Percentiles rank a stretch among this genome's conserved stretches.
phyloP scores from a whole-genome alignment of 2,797 vertebrate species.

The Dermochelys coriacea region DNA sequence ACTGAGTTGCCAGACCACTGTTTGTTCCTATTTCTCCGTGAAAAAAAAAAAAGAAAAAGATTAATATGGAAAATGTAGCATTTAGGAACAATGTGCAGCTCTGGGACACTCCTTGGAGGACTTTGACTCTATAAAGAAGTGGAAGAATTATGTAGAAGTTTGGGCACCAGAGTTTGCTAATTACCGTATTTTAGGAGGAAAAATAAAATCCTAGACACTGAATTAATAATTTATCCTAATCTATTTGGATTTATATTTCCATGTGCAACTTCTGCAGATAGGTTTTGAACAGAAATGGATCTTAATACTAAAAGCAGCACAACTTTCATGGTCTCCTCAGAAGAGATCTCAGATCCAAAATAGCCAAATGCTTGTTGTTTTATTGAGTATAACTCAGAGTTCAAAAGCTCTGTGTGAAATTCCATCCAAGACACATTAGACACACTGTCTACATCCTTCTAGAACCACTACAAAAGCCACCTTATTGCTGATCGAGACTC shows the following conservation, averaged over 20 bases:
- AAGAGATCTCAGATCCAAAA: not conserved
- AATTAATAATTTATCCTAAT: not conserved
- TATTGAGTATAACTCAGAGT: not conserved
- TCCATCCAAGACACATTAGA: not conserved
- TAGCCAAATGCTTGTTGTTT: not conserved
- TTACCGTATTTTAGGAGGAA: not conserved
- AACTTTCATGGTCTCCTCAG: not conserved
- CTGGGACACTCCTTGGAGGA: not conserved
- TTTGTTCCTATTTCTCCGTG: not conserved
- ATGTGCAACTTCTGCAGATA: not conserved
- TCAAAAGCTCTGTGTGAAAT: not conserved
- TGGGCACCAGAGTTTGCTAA: not conserved
- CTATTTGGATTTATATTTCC: not conserved
- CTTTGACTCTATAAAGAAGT: not conserved
- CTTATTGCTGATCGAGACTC: not conserved
- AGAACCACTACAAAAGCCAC: not conserved
- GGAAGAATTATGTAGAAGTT: not conserved
- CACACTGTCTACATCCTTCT: not conserved
- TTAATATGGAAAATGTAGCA: not conserved
- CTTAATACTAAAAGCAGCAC: not conserved
- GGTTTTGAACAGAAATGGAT: not conserved
- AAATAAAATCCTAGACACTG: not conserved
- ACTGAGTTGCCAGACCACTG: not conserved
- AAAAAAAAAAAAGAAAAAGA: not conserved
- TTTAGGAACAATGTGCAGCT: rapidly evolving